Conservation (phyloP, 2,888 invertebrate genomes). For the Trichopoda pennipes region DNA sequence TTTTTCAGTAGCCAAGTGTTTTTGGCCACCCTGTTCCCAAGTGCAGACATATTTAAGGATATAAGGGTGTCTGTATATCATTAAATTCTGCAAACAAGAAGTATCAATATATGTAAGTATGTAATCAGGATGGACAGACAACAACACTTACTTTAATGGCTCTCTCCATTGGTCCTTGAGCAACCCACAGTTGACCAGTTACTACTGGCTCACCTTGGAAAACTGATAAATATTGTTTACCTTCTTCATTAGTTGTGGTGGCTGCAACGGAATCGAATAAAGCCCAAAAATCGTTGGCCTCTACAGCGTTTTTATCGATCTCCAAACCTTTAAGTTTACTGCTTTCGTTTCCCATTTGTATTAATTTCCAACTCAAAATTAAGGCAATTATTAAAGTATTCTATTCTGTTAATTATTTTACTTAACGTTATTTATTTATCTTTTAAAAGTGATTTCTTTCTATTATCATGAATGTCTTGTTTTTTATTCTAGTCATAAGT, state of each 20-base stretch:
- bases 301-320: constrained; percentile 87
- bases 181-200: constrained; percentile 84
- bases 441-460: background rate
- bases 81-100: constrained; percentile 85
- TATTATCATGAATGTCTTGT: background rate
- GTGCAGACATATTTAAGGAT: constrained; percentile 91
- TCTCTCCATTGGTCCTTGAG: constrained; percentile 87
- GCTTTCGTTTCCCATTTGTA: constrained; percentile 88
- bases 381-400: background rate
- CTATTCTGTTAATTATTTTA: background rate
- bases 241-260: constrained; percentile 80
- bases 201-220: constrained; percentile 88
- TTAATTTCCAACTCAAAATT: background rate
- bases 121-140: background rate
- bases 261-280: constrained; percentile 81
- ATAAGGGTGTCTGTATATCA: constrained; percentile 92
- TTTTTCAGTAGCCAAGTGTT: constrained; percentile 90
- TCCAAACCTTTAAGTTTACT: constrained; percentile 87
- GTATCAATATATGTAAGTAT: no score
- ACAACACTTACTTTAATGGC: constrained; percentile 85
- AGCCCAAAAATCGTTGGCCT: constrained; percentile 91
- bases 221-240: constrained; percentile 85
- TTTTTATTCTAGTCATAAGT: constrained; percentile 44
- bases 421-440: background rate
- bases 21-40: constrained; percentile 88